Evolutionary conservation across 2,113 vertebrate genomes (phyloP), one percentile per base, ranked within the genome.

Genomic region (Nyctereutes procyonoides): DNA sequence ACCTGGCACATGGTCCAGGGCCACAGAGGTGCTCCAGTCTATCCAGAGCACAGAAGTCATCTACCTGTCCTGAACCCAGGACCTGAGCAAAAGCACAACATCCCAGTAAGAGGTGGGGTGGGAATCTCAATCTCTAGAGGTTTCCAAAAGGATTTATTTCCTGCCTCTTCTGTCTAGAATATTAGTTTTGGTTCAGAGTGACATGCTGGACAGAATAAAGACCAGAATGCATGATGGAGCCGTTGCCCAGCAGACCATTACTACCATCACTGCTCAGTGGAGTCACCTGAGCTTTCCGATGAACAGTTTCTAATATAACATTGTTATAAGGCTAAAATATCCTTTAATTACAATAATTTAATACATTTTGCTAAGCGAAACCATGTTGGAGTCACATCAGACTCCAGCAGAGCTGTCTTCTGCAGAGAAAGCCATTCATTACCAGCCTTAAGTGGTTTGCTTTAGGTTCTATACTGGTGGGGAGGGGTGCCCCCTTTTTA

Each of bases 151-250:
- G 20, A 24, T 60, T 77, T 77, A 19, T n/a, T 65, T 87, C 58
- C 88, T 88, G 58, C 32, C 16, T 87, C 35, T 88, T 94, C 65
- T 73, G 11, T 35, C 32, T 88, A 73, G 55, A 81, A 88, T 81
- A 71, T 24, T 82, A 60, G 58, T 60, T 32, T 58, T 17, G 58
- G 8, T 76, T 80, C 28, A 43, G 15, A 30, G 26, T 76, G 83
- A 60, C 74, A 81, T 13, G 16, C 60, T 65, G 71, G n/a, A 12
- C 38, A 71, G 58, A 71, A 28, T 26, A 11, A 69, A 90, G 91
- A 90, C 32, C 17, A 10, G 35, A 65, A 28, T 22, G 8, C 38
- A 5, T 2, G 1, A 15, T 2, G 0, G 32, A 19, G 67, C 14
- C 15, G 2, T 20, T 16, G 8, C 30, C 7, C 2, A n/a, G 38